Evolutionary conservation across 2,888 invertebrate genomes (phyloP), one percentile per base, ranked within the genome.

Genomic region (Drosophila nr. fundita): DNA sequence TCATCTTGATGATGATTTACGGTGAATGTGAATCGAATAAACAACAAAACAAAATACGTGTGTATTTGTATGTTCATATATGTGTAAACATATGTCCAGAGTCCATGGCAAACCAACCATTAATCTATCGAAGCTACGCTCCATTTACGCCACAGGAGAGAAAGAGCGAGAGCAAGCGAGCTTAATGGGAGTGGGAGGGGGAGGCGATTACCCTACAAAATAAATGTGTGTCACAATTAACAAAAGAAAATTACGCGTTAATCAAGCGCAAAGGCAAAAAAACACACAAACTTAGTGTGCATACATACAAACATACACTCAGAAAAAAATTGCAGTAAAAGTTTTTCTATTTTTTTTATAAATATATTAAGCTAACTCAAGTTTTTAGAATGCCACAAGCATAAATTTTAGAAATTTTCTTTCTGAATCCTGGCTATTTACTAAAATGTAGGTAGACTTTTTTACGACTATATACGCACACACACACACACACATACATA

Each of bases 41-140:
- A 45, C 32, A 65, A 30, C 45, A 59, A 57, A 34, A 32, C 40
- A 45, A 32, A 49, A 63, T 29, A 4, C 3, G 32, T 53, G 5
- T 52, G 21, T 18, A 6, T 18, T 10, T 50, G 15, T n/a, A 29
- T 50, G 18, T 27, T 24, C 11, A 8, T 54, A 2, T 36, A 15
- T 54, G 36, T 36, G 10, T n/a, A 6, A 15, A n/a, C n/a, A 53
- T 52, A 42, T 68, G 68, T 60, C 32, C 42, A 54, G 65, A 66
- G 58, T 40, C 53, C 21, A 71, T 71, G 80, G 63, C 59, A 68
- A 65, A 48, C 54, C 72, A 65, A 50, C 54, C 72, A 81, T 73
- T 84, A 89, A 87, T 86, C 90, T 78, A 87, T 78, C 72, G 80
- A 76, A 82, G 83, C 83, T 73, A 86, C 80, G 86, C 86, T 88